phyloP scores from a whole-genome alignment of 2,797 vertebrate genomes.

The Eutrigla gurnardus region DNA sequence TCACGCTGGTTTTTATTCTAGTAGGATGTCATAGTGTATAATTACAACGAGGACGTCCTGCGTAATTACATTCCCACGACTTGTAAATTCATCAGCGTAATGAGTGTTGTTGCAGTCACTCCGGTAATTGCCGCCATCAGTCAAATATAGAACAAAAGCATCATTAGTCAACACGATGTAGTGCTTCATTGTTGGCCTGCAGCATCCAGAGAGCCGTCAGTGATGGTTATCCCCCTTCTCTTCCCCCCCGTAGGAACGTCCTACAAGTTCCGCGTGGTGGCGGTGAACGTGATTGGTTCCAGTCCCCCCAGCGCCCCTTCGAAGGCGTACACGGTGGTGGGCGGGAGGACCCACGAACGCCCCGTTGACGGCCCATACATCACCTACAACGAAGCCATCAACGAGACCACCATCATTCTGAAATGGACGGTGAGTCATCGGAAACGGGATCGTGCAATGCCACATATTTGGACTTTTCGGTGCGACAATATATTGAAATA shows the following conservation, averaged over 20 bases:
- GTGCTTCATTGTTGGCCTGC: conserved; percentile 4
- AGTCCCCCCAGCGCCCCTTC: conserved; percentile 95
- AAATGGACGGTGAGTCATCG: conserved; percentile 93
- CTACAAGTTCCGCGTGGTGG: conserved; percentile 96
- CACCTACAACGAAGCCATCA: conserved; percentile 97
- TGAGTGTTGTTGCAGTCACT: conserved; percentile 73
- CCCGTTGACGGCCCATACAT: conserved; percentile 96
- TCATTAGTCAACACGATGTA: conserved; percentile 45
- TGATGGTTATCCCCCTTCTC: conserved; percentile 8
- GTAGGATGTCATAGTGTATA: conserved; percentile 43
- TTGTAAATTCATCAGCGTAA: conserved; percentile 74
- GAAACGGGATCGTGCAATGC: too few relatives aligned
- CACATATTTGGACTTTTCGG: too few relatives aligned
- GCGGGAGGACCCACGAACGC: conserved; percentile 89
- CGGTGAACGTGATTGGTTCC: conserved; percentile 94
- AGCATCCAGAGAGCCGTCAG: conserved; percentile 22
- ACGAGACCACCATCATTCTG: conserved; percentile 96
- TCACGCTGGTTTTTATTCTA: conserved; percentile 36
- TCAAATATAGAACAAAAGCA: conserved; percentile 60
- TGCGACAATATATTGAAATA: too few relatives aligned
- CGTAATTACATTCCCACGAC: conserved; percentile 70
- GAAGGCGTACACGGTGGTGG: conserved; percentile 92
- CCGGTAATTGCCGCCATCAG: conserved; percentile 73
- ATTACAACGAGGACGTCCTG: conserved; percentile 67
- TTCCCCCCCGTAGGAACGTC: conserved; percentile 86